A percentile compares a stretch with the other conserved stretches of the same genome.
Evolutionary conservation across 2,888 invertebrate genomes (phyloP).

Genomic region (Heliconius hortense): DNA sequence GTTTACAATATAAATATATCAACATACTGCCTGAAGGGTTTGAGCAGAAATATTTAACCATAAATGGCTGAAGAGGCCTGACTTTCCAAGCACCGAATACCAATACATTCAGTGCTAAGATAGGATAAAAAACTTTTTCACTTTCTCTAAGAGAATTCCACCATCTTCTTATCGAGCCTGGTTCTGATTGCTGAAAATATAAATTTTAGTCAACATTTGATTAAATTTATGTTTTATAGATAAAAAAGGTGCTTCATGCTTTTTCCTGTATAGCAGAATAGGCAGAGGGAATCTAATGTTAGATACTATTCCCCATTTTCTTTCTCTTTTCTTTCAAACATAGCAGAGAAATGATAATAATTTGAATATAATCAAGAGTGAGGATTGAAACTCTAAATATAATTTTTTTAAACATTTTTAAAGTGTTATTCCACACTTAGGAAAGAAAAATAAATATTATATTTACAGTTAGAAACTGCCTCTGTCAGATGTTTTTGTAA

Average conservation of each 20-base stretch:
- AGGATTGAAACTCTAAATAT: not conserved
- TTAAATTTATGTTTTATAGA: not conserved
- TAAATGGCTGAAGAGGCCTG: conserved; percentile 85
- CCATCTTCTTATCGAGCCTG: conserved; percentile 79
- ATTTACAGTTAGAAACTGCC: not conserved
- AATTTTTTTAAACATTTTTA: too few species aligned
- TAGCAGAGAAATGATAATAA: not conserved
- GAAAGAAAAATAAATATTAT: too few species aligned
- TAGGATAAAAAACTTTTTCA: conserved; percentile 90
- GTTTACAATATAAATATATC: not conserved
- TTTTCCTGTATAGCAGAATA: not conserved
- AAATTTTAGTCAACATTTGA: not conserved
- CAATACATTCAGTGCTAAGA: conserved; percentile 88
- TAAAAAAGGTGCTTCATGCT: not conserved
- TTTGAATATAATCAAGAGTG: too few species aligned
- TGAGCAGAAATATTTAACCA: conserved; percentile 93
- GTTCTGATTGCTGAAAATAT: conserved; percentile 61
- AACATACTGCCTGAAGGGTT: conserved; percentile 89
- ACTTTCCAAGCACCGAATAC: conserved; percentile 93
- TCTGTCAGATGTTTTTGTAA: not conserved
- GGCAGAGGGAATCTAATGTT: not conserved
- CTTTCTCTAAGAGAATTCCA: conserved; percentile 89
- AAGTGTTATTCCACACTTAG: too few species aligned
- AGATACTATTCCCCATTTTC: not conserved
- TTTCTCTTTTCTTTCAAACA: not conserved